Percentiles rank a stretch among this genome's conserved stretches.
phyloP scores from a whole-genome alignment of 2,888 invertebrate species.

The Axea sp. region DNA sequence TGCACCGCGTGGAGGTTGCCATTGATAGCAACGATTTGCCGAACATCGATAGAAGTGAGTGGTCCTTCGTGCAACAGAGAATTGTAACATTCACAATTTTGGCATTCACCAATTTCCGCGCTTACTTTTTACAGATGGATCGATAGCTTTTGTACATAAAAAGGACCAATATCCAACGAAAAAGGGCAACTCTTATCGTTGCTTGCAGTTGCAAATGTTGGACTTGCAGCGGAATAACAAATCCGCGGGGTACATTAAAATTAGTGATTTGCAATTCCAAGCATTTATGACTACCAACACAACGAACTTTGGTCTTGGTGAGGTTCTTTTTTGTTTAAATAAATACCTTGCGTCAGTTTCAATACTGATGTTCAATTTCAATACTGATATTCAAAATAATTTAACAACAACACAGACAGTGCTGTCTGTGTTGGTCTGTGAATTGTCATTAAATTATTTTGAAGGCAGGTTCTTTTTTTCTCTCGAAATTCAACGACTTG shows the following conservation, averaged over 20 bases:
- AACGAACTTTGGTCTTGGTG: conserved; percentile 84
- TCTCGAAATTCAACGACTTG: too few relatives aligned
- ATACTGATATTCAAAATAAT: too few relatives aligned
- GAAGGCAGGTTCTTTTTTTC: too few relatives aligned
- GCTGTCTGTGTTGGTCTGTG: too few relatives aligned
- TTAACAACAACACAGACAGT: too few relatives aligned
- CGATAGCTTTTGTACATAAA: conserved; percentile 80
- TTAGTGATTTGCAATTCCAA: conserved; percentile 86
- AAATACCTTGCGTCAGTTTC: too few relatives aligned
- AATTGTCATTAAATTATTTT: too few relatives aligned
- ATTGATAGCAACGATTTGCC: conserved; percentile 67
- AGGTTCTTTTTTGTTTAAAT: conserved; percentile 69
- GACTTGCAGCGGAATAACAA: conserved; percentile 80
- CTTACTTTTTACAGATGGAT: conserved; percentile 69
- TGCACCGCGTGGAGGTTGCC: conserved; percentile 69
- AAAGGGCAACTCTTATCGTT: conserved; percentile 86
- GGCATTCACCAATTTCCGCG: too few relatives aligned
- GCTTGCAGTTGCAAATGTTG: conserved; percentile 84
- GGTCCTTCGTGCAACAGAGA: background rate
- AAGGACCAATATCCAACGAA: conserved; percentile 81
- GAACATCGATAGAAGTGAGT: conserved; percentile 13
- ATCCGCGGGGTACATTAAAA: conserved; percentile 80
- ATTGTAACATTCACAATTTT: background rate
- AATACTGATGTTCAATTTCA: too few relatives aligned
- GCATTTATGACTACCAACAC: conserved; percentile 83